Evolutionary conservation across 2,113 vertebrate genomes (phyloP).

Genomic region (Seriola aureovittata): DNA sequence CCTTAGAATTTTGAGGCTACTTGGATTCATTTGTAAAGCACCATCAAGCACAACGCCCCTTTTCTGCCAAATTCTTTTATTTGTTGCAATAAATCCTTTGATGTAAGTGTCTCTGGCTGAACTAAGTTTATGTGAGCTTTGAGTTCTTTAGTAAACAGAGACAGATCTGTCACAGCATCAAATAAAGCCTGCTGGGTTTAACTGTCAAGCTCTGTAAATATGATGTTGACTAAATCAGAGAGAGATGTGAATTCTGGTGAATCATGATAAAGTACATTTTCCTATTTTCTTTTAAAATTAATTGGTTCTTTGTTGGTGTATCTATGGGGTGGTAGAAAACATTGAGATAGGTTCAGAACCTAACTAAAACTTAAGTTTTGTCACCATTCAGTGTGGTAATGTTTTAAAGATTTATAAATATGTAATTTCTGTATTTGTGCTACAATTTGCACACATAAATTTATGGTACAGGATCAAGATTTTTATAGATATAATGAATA

Average conservation of each 20-base stretch:
- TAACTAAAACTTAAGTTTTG: constrained; percentile 12
- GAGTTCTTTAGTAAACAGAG: constrained; percentile 65
- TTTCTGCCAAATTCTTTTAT: constrained; percentile 68
- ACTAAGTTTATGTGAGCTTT: constrained; percentile 68
- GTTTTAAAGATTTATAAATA: constrained; percentile 83
- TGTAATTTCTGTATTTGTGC: constrained; percentile 84
- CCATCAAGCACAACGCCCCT: constrained; percentile 35
- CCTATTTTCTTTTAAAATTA: constrained; percentile 52
- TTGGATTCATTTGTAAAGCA: constrained; percentile 55
- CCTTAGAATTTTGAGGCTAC: constrained; percentile 33
- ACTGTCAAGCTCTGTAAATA: constrained; percentile 80
- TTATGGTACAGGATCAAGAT: constrained; percentile 89
- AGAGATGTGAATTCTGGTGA: constrained; percentile 59
- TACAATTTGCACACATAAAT: constrained; percentile 80
- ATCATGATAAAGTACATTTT: constrained; percentile 67
- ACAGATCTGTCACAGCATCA: constrained; percentile 72
- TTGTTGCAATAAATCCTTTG: constrained; percentile 65
- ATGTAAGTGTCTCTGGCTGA: constrained; percentile 72
- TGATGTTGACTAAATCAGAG: constrained; percentile 64
- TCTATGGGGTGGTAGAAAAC: neutral
- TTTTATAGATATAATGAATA: constrained; percentile 90
- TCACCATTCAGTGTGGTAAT: constrained; percentile 58
- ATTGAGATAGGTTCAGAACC: neutral
- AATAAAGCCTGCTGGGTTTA: constrained; percentile 65
- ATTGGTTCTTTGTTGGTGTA: constrained; percentile 27